These are phyloP conservation scores for Hirtodrosophila trivittata DNA, from an alignment of 2,888 invertebrate species.

Conservation along the genomic window DNA sequence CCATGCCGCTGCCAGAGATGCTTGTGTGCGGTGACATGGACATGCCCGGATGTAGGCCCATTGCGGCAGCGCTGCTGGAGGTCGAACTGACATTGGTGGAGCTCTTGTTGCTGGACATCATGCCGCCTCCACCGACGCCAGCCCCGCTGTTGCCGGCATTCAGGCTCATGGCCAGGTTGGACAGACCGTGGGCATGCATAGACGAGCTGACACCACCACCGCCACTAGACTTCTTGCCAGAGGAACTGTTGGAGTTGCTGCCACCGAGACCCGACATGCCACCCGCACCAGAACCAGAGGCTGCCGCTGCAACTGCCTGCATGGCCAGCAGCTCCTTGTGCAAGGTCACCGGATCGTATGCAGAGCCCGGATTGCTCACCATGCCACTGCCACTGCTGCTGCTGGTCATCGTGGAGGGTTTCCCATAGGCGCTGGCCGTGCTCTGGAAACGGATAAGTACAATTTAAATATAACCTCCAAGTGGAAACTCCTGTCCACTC, in stretches of 20 bases:
- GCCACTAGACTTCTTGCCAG: constrained; percentile 57
- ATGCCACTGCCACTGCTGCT: constrained; percentile 71
- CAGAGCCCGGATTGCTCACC: constrained; percentile 80
- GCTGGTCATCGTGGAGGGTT: constrained; percentile 80
- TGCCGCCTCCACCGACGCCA: constrained; percentile 29
- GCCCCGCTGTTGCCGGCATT: constrained; percentile 34
- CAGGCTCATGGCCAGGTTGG: constrained; percentile 58
- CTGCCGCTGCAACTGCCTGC: constrained; percentile 84
- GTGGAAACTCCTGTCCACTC: constrained; percentile 6
- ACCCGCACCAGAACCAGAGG: constrained; percentile 69
- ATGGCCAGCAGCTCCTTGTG: constrained; percentile 84
- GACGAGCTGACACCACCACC: constrained; percentile 40
- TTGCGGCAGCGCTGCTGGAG: constrained; percentile 38
- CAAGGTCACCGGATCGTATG: constrained; percentile 83
- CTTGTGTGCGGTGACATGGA: constrained; percentile 77
- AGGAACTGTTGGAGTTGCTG: constrained; percentile 59
- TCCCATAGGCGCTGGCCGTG: constrained; percentile 81
- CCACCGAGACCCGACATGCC: constrained; percentile 41
- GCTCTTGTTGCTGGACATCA: constrained; percentile 62
- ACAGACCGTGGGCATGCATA: constrained; percentile 59
- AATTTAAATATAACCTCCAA: neutral
- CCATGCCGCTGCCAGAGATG: constrained; percentile 44
- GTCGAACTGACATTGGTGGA: constrained; percentile 62
- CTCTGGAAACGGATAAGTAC: constrained; percentile 52
- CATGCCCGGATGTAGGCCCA: constrained; percentile 62